These are phyloP conservation scores for Heliconius hewitsoni DNA, from an alignment of 1,140 invertebrate genomes.

Conservation along the genomic window DNA sequence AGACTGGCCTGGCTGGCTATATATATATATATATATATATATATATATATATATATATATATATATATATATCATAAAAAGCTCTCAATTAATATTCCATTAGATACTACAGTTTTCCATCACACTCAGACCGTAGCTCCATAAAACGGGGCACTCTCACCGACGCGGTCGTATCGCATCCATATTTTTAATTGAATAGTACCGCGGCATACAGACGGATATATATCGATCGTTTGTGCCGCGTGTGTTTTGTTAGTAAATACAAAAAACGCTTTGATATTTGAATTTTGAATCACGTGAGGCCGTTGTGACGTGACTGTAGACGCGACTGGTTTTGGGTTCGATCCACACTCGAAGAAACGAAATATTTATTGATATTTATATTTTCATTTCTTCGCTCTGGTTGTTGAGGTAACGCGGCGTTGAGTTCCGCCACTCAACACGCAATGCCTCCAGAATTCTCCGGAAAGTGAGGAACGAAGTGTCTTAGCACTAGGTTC, in stretches of 20 bases:
- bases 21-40: background rate
- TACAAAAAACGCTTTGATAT: background rate
- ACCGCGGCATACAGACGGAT: background rate
- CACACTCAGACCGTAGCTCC: background rate
- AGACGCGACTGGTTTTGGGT: background rate
- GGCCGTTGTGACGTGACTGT: background rate
- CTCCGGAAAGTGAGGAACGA: too few species aligned
- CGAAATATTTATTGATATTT: too few species aligned
- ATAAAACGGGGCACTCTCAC: background rate
- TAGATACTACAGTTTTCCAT: background rate
- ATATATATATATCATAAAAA: background rate
- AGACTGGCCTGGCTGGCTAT: too few species aligned
- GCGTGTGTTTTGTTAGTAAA: background rate
- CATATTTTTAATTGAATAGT: slow-evolving; percentile 22
- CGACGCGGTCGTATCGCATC: slow-evolving; percentile 12
- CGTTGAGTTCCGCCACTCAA: too few species aligned
- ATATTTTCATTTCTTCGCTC: too few species aligned
- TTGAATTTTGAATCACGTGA: too few species aligned
- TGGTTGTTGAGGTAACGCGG: too few species aligned
- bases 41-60: background rate
- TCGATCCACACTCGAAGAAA: background rate
- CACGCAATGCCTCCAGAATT: too few species aligned
- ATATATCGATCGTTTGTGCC: background rate
- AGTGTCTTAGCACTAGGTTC: too few species aligned
- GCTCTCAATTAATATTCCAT: background rate